phyloP scores from a whole-genome alignment of 2,797 vertebrate species.

The Buphagus erythrorhynchus region DNA sequence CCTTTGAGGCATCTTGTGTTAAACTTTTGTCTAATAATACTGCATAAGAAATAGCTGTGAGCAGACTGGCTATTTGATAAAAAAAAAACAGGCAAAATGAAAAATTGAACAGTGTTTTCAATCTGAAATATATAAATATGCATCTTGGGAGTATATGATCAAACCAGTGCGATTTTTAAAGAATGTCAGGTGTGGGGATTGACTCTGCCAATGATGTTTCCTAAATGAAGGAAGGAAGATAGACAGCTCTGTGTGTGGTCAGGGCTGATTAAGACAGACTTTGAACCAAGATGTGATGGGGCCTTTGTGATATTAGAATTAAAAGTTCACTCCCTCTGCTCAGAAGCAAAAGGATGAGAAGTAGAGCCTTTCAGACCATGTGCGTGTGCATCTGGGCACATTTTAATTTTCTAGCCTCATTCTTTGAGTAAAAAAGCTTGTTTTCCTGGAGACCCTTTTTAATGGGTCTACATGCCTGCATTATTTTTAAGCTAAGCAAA shows the following conservation, averaged over 20 bases:
- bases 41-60: background rate
- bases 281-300: conserved; percentile 36
- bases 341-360: conserved; percentile 23
- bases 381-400: background rate
- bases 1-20: background rate
- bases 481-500: conserved; percentile 54
- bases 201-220: background rate
- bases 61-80: background rate
- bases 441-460: conserved; percentile 37
- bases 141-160: background rate
- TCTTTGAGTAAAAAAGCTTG: conserved; percentile 8
- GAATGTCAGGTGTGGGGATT: background rate
- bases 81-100: background rate
- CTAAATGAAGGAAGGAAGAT: conserved; percentile 26
- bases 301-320: conserved; percentile 57
- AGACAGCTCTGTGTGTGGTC: conserved; percentile 54
- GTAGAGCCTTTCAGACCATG: background rate
- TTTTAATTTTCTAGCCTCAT: conserved; percentile 40
- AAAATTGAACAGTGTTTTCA: background rate
- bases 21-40: background rate
- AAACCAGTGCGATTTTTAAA: background rate
- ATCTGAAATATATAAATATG: background rate
- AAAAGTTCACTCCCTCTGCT: conserved; percentile 10
- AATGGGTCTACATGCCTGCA: conserved; percentile 45
- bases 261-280: conserved; percentile 41